Evolutionary conservation across 2,888 invertebrate genomes (phyloP).

Genomic region (Diplazon laetatorius): DNA sequence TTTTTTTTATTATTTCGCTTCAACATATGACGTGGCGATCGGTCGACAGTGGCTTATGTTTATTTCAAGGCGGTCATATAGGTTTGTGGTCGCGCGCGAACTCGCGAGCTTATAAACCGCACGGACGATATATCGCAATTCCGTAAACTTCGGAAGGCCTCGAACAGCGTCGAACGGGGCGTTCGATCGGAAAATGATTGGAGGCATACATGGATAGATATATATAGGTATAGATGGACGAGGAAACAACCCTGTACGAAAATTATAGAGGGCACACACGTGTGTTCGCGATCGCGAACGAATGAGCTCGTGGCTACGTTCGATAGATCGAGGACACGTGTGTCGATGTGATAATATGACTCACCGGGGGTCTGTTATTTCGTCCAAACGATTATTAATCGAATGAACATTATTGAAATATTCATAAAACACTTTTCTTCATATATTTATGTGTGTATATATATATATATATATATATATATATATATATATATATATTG

Average conservation of each 20-base stretch:
- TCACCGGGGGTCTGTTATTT: background rate
- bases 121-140: slow-evolving; percentile 37
- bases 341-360: background rate
- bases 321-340: slow-evolving; percentile 22
- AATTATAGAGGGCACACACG: slow-evolving; percentile 8
- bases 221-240: slow-evolving; percentile 1
- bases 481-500: too few species aligned
- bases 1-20: too few species aligned
- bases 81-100: slow-evolving; percentile 64
- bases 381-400: background rate
- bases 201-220: background rate
- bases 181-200: slow-evolving; percentile 18
- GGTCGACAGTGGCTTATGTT: slow-evolving; percentile 75
- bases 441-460: too few species aligned
- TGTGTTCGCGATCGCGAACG: slow-evolving; percentile 31
- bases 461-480: too few species aligned
- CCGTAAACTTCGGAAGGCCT: slow-evolving; percentile 64
- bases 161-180: slow-evolving; percentile 10
- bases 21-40: slow-evolving; percentile 79
- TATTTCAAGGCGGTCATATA: slow-evolving; percentile 78
- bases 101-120: slow-evolving; percentile 45
- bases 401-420: background rate
- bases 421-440: too few species aligned
- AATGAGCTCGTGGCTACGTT: background rate
- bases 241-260: background rate